These are phyloP conservation scores for Nothobranchius furzeri DNA, from an alignment of 2,113 vertebrate genomes.

Conservation along the genomic window DNA sequence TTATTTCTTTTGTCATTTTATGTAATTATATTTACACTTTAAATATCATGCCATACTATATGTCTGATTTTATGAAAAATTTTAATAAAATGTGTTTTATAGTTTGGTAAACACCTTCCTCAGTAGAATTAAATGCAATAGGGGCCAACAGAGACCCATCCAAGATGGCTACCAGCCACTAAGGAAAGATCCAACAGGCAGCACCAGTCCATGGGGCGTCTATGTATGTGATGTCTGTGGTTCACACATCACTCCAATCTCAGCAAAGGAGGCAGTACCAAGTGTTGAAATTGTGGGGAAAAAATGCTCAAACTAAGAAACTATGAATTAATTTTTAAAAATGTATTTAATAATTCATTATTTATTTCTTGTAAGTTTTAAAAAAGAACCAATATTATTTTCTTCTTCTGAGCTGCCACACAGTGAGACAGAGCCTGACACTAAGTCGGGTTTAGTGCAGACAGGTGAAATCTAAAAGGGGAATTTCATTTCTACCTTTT, in stretches of 20 bases:
- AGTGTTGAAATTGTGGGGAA: slow-evolving; percentile 1
- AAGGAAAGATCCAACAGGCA: no score
- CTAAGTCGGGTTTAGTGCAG: slow-evolving; percentile 49
- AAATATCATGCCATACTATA: no score
- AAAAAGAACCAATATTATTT: slow-evolving; percentile 48
- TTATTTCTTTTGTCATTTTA: no score
- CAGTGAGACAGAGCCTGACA: slow-evolving; percentile 14
- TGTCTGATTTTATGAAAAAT: no score
- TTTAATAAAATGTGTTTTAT: no score
- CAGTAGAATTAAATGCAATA: no score
- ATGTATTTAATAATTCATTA: slow-evolving; percentile 29
- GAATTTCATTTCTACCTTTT: slow-evolving; percentile 53
- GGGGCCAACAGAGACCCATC: no score
- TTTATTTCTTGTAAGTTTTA: slow-evolving; percentile 40
- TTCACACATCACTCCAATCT: slow-evolving; percentile 26
- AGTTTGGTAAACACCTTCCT: no score
- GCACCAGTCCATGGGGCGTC: no score
- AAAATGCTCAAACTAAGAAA: slow-evolving; percentile 31
- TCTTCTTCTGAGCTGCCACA: slow-evolving; percentile 36
- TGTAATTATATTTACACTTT: no score
- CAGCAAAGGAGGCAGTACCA: neutral
- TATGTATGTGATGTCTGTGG: neutral
- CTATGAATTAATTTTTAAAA: slow-evolving; percentile 18
- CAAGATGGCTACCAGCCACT: no score
- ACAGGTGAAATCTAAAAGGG: slow-evolving; percentile 58